Conservation (phyloP, 2,888 invertebrate genomes). For the Parnassius mnemosyne region DNA sequence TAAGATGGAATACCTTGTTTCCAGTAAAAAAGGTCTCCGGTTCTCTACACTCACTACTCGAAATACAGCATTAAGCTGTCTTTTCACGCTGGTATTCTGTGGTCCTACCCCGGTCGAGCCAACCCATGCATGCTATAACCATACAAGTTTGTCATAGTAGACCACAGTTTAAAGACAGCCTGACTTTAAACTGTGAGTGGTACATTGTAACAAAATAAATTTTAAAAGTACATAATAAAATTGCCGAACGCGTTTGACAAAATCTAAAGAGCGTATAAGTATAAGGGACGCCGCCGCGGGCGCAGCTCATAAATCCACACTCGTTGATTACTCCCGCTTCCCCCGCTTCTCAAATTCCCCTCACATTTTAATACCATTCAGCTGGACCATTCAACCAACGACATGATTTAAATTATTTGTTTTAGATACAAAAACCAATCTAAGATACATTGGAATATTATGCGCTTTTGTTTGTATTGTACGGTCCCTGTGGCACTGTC, state of each 20-base stretch:
- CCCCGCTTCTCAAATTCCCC: constrained; percentile 33
- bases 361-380: constrained; percentile 47
- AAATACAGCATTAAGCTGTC: too few species aligned
- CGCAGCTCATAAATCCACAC: constrained; percentile 57
- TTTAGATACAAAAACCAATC: constrained; percentile 45
- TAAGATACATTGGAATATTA: constrained; percentile 65
- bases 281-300: constrained; percentile 40
- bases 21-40: too few species aligned
- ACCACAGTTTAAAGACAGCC: too few species aligned
- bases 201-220: too few species aligned
- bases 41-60: too few species aligned
- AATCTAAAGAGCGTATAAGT: neutral
- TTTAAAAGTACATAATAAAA: too few species aligned
- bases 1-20: too few species aligned
- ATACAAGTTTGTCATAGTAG: too few species aligned
- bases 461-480: constrained; percentile 59
- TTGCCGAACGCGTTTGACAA: constrained; percentile 1
- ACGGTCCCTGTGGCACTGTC: constrained; percentile 43
- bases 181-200: too few species aligned
- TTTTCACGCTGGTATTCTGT: too few species aligned
- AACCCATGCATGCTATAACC: too few species aligned
- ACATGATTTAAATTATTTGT: constrained; percentile 52
- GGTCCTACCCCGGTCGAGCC: too few species aligned
- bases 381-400: constrained; percentile 43
- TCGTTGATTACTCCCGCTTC: constrained; percentile 60